Base-by-base conservation (phyloP, 2,888 invertebrate species). In the Philhelius pedissequus region DNA sequence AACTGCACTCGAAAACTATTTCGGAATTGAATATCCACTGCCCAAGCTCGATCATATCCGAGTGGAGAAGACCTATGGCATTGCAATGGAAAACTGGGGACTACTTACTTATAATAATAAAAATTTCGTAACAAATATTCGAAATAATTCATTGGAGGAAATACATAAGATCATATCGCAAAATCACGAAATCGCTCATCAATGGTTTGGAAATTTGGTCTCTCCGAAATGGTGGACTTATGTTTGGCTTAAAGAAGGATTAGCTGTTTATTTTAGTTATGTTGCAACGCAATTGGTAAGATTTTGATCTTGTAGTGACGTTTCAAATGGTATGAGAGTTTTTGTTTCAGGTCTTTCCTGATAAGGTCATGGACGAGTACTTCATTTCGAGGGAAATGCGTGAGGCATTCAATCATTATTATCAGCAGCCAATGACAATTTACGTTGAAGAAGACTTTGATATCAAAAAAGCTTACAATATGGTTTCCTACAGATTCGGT, bases 11-110 rank as follows among this genome's bases (percentile, higher is more conserved):
- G 95, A 95, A 87, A 92, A 94, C 0, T 96, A 95, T 87, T 96
- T 97, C 88, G 94, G 94, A 78, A 94, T 96, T 13, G 92, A 93
- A 27, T 97, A 96, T 89, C 94, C 95, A 0, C 89, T 97, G 35
- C 94, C 94, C 0, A 97, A 97, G 91, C 93, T 96, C 87, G 98
- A 98, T 90, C 96, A 97, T 95, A 95, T 96, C 9, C 96, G 96
- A 0, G 93, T 98, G n/a, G 96, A 97, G 1, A 95, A 96, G 87
- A 97, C 97, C 88, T 93, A 94, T 56, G 95, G 96, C 64, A 95
- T 95, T 22, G 97, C 97, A 27, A 98, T 98, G 97, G 97, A 98
- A 90, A 98, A 98, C 89, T 98, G 98, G 97, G 98, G 98, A n/a
- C 91, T 98, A 8, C 95, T 97, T 18, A 96, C 96, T 1, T 91